A percentile compares a stretch with the other conserved stretches of the same genome.
Evolutionary conservation across 2,888 invertebrate species (phyloP).

Genomic region (Polymixis lichenea): DNA sequence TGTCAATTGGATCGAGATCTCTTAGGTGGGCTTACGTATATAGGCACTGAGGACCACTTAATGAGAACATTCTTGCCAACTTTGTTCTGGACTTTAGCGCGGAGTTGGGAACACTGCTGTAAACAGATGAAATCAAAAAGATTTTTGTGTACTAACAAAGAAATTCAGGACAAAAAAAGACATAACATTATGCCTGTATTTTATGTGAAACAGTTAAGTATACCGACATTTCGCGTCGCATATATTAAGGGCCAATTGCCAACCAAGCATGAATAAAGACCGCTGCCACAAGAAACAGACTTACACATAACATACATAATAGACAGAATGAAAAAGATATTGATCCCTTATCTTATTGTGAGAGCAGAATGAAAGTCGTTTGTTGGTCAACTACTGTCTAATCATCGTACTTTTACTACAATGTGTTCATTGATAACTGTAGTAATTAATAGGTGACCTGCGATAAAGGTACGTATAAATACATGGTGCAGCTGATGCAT

Average conservation of each 20-base stretch:
- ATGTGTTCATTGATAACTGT: slow-evolving; percentile 53
- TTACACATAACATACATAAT: slow-evolving; percentile 35
- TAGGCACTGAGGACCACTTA: background rate
- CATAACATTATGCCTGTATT: background rate
- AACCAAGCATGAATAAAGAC: background rate
- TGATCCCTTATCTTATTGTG: slow-evolving; percentile 48
- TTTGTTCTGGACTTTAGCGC: background rate
- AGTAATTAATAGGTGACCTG: slow-evolving; percentile 60
- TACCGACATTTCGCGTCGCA: no score
- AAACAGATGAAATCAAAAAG: background rate
- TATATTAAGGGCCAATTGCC: background rate
- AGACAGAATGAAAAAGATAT: slow-evolving; percentile 42
- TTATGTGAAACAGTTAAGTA: background rate
- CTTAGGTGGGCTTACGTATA: background rate
- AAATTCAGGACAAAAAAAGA: background rate
- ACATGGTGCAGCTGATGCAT: slow-evolving; percentile 56
- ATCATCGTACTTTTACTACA: slow-evolving; percentile 56
- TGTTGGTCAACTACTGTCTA: slow-evolving; percentile 41
- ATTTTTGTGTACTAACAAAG: background rate
- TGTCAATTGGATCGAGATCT: slow-evolving; percentile 24
- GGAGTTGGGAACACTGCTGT: background rate
- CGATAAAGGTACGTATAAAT: slow-evolving; percentile 71
- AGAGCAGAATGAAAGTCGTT: slow-evolving; percentile 54
- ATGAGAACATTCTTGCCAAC: background rate
- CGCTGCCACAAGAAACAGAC: slow-evolving; percentile 19